phyloP scores from a whole-genome alignment of 2,113 vertebrate species.

The Gymnarchus niloticus region DNA sequence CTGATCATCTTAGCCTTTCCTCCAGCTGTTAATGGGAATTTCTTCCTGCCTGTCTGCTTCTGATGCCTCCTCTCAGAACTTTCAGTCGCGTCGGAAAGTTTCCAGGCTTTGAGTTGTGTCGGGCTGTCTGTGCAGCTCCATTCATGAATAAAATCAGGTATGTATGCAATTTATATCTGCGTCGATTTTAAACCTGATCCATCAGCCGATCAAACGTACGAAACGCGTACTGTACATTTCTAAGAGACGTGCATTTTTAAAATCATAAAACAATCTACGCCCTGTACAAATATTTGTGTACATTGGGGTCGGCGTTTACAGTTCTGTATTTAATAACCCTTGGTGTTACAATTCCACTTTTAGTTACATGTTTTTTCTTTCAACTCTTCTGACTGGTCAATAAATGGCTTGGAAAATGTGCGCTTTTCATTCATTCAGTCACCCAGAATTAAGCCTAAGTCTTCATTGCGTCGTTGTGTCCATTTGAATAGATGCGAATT shows the following conservation, averaged over 20 bases:
- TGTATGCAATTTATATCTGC: neutral
- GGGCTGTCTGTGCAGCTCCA: too few relatives aligned
- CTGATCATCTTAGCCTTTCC: neutral
- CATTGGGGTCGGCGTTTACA: neutral
- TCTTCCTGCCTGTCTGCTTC: neutral
- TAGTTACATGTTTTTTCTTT: neutral
- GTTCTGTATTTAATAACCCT: neutral
- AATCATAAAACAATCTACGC: neutral
- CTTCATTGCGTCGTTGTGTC: too few relatives aligned
- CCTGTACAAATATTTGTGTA: neutral
- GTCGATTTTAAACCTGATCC: too few relatives aligned
- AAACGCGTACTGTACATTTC: too few relatives aligned
- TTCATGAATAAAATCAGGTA: neutral
- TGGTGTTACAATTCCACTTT: neutral
- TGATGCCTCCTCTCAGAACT: neutral
- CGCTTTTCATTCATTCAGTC: neutral
- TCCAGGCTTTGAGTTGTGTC: neutral
- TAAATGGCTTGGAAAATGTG: neutral
- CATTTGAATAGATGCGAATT: neutral
- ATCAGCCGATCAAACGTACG: too few relatives aligned
- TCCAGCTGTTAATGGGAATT: neutral
- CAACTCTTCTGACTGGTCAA: neutral
- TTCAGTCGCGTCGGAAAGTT: neutral
- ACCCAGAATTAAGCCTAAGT: neutral
- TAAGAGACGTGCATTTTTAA: neutral